Base-by-base conservation (phyloP, 2,797 vertebrate genomes). In the Fistularia tabacaria region DNA sequence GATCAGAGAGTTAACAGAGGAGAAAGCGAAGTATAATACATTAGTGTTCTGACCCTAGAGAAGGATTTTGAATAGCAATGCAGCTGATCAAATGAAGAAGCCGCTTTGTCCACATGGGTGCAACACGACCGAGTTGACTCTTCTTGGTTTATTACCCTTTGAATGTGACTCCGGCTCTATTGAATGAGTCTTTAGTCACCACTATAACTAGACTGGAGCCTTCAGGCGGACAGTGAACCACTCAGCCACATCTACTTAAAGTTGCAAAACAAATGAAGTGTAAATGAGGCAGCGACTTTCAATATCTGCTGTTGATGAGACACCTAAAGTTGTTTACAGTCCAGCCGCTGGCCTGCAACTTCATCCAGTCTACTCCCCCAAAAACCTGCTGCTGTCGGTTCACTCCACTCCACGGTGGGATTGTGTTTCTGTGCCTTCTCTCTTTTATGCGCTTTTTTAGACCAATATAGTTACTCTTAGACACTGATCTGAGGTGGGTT, bases 371-470 rank as follows among this genome's bases (percentile, higher is more conserved):
- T 64, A 67, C 70, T 53, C 69, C 71, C 57, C 25, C 25, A 52
- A 55, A 56, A 65, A 61, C 65, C 78, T 80, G 76, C 80, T 77
- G 80, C 77, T 85, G 84, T 77, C 62, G 50, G 72, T 86, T 73
- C 71, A 54, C 83, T 64, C 47, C 71, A 54, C 83, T 64, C 47
- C 59, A 54, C 13, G 10, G 76, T 83, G 87, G 87, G 86, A 85
- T 83, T 88, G 85, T 88, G 80, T 90, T 87, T 88, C 82, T 83
- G 91, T 92, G 91, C 91, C 91, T 92, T 92, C 84, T 86, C 83
- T 90, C 83, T 88, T 85, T 81, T 82, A 84, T 82, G 83, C 66
- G 71, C 68, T 87, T 85, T 87, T 90, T 79, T 85, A 87, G 76
- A 85, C 69, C 49, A 59, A 39, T 65, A 62, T 44, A 61, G 71